Evolutionary conservation across 64 coral and sea anemone species (phyloP).

Genomic region (Astreopora myriophthalma): DNA sequence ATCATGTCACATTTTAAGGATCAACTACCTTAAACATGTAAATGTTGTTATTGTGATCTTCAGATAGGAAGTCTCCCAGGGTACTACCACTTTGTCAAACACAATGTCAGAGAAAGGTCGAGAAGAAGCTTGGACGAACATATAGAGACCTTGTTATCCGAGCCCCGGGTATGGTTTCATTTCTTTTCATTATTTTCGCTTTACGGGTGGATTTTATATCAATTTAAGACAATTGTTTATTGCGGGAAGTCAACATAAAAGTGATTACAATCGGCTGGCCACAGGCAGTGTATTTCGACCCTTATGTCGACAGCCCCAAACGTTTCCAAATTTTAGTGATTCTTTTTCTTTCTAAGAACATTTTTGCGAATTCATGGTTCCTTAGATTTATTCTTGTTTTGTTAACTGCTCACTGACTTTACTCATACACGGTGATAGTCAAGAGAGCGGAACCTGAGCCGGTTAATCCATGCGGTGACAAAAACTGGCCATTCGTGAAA

Average conservation of each 20-base stretch:
- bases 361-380: neutral
- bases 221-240: neutral
- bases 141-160: conserved; percentile 66
- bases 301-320: neutral
- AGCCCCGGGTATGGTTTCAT: conserved; percentile 67
- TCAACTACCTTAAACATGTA: conserved; percentile 4
- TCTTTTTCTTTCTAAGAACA: neutral
- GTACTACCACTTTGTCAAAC: conserved; percentile 83
- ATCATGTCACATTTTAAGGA: neutral
- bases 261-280: neutral
- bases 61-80: conserved; percentile 87
- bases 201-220: conserved; percentile 33
- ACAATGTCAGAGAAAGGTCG: conserved; percentile 18
- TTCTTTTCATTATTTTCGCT: neutral
- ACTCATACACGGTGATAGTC: neutral
- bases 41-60: neutral
- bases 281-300: neutral
- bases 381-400: neutral
- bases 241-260: neutral
- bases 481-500: conserved; percentile 13
- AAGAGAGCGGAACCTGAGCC: conserved; percentile 6
- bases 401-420: neutral
- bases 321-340: neutral
- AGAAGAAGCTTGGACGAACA: conserved; percentile 66
- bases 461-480: neutral